phyloP scores from a whole-genome alignment of 2,888 invertebrate genomes.

The Machimus atricapillus region DNA sequence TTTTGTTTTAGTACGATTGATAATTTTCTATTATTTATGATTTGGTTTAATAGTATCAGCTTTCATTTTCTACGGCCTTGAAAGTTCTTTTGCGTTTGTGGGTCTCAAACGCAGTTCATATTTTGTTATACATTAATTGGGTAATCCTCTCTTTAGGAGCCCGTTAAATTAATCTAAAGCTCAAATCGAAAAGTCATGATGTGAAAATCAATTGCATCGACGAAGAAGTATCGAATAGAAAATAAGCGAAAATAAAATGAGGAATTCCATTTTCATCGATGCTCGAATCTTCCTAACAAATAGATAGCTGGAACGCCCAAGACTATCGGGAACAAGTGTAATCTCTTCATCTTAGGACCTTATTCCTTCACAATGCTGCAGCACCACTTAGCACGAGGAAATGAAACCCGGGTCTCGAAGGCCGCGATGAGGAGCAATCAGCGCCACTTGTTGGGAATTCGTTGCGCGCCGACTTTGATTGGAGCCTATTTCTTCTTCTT shows the following conservation, averaged over 20 bases:
- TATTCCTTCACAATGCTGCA: not conserved
- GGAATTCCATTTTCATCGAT: not conserved
- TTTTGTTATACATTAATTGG: not conserved
- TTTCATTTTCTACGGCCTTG: no score
- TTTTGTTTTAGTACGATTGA: not conserved
- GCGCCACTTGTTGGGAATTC: slow-evolving; percentile 11
- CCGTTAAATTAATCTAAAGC: not conserved
- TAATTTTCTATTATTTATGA: not conserved
- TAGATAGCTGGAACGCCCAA: not conserved
- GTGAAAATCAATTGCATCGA: not conserved
- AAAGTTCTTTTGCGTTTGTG: not conserved
- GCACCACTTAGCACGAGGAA: not conserved
- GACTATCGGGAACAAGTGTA: not conserved
- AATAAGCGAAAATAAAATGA: not conserved
- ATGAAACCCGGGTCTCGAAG: not conserved
- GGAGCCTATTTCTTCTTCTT: not conserved
- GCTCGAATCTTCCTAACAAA: not conserved
- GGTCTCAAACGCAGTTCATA: not conserved
- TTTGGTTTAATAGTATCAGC: no score
- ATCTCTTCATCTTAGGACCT: not conserved
- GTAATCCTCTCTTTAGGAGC: not conserved
- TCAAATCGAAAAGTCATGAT: not conserved
- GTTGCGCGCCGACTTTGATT: not conserved
- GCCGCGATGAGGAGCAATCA: not conserved
- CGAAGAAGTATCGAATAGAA: not conserved